Base-by-base conservation (phyloP, 2,888 invertebrate genomes). In the Lasioglossum zephyrum region DNA sequence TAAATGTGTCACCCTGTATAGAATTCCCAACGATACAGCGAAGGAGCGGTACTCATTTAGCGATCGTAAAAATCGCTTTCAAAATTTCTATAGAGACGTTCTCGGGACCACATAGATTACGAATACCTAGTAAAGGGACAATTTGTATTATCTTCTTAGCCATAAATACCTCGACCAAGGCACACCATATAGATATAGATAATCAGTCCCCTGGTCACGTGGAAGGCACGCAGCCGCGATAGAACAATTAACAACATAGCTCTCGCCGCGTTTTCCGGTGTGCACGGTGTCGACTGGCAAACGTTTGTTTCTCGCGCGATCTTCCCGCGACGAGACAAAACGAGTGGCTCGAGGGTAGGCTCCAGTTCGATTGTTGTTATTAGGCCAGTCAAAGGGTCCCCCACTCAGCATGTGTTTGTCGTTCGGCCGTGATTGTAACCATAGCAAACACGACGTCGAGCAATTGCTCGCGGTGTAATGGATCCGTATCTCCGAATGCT, bases 191-290 rank as follows among this genome's bases (percentile, higher is more conserved):
- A 31, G 41, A 41, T 41, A 41, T 41, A 41, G 9, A 41, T 41
- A 41, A 79, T 8, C 26, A n/a, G 18, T 47, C 74, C 16, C 53
- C 16, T 49, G 49, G 60, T 36, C 53, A 31, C 16, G 87, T 74
- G 31, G 72, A 79, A 87, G 85, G 44, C 11, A 44, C 41, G 41
- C 41, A 41, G 41, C 2, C 41, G 41, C 11, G 11, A 76, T 57
- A 77, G 86, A 69, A 88, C 85, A 89, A 89, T 89, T 88, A 89
- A 88, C 88, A 86, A 75, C 72, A 31, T 81, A 39, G 82, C 41
- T 82, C 78, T 44, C 49, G 53, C 49, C 66, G 73, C 81, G 75
- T 47, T 53, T 57, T 75, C 70, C 82, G 77, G 26, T 47, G 83
- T 47, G 47, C 44, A 63, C 60, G 77, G 82, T 44, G 44, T 44